These are phyloP conservation scores for Eclectus roratus DNA, from an alignment of 2,113 vertebrate species.

Conservation along the genomic window DNA sequence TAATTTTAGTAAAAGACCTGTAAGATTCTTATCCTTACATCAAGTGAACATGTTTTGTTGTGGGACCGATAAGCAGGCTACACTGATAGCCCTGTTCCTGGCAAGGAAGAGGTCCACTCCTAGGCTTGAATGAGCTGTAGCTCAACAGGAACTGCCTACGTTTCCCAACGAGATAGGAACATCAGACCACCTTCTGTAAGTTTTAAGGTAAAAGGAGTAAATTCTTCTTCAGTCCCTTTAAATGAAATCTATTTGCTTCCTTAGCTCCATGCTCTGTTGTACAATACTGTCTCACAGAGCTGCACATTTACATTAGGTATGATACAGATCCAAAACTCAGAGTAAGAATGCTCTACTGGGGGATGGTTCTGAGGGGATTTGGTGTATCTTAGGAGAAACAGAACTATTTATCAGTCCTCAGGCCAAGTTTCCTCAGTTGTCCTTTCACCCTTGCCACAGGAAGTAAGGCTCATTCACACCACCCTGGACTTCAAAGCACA, in stretches of 20 bases:
- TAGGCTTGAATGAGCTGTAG: neutral
- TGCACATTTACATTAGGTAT: neutral
- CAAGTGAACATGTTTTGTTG: neutral
- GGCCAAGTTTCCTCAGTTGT: slow-evolving; percentile 46
- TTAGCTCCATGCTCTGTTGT: neutral
- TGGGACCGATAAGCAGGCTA: neutral
- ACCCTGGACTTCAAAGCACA: neutral
- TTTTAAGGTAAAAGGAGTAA: neutral
- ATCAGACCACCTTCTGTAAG: neutral
- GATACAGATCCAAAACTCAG: neutral
- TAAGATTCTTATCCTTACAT: neutral
- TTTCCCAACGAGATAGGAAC: neutral
- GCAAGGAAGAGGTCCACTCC: neutral
- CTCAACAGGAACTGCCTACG: neutral
- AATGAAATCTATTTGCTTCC: neutral
- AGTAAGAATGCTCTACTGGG: neutral
- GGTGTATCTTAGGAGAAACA: neutral
- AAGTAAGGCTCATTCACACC: slow-evolving; percentile 27
- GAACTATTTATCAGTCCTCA: neutral
- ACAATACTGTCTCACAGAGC: neutral
- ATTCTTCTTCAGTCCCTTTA: neutral
- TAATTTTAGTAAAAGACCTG: neutral
- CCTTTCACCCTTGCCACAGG: slow-evolving; percentile 37
- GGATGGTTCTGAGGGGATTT: neutral
- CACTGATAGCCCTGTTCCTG: neutral